Evolutionary conservation across 2,113 vertebrate species (phyloP), one percentile per base, ranked within the genome.

Genomic region (Bolborhynchus lineola): DNA sequence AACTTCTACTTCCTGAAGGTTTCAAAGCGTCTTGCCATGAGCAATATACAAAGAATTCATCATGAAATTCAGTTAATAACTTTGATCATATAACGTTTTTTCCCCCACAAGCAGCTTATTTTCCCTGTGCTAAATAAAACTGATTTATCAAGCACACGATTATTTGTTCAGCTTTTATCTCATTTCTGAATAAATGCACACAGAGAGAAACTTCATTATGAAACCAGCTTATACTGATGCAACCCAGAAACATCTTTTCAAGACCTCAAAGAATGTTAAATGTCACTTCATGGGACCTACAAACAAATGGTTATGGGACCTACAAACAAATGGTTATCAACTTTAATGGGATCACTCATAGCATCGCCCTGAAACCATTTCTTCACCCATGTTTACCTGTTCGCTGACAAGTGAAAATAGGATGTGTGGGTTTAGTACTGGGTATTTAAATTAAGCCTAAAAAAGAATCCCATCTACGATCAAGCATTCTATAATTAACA

Each of bases 71-170:
- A 70, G 31, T 82, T 57, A 90, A 41, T 77, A 67, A 53, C 46
- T 92, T 70, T 6, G 14, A 50, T 63, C 33, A 12, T 21, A 11
- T 10, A 71, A 55, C 7, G 13, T 31, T 77, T 78, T 91, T 91
- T 47, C 7, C 47, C 74, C 74, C 2, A 1, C 75, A 65, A 88
- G 68, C 82, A 77, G 63, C 78, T 96, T 90, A 49, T 92, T 95
- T 95, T 78, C 91, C 88, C 71, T 50, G 46, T 55, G 64, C 86
- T 78, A 94, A 94, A 78, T 70, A 94, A 88, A 92, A 46, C 53
- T 50, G 37, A 21, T 92, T 88, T 86, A 74, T 9, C 76, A 86
- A 64, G 39, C 53, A 67, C 35, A 47, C 55, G 81, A 88, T 85
- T 79, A 79, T 62, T 92, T 72, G 50, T 55, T 88, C 55, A 8